Evolutionary conservation across 2,113 vertebrate genomes (phyloP).

Genomic region (Oceanites oceanicus): DNA sequence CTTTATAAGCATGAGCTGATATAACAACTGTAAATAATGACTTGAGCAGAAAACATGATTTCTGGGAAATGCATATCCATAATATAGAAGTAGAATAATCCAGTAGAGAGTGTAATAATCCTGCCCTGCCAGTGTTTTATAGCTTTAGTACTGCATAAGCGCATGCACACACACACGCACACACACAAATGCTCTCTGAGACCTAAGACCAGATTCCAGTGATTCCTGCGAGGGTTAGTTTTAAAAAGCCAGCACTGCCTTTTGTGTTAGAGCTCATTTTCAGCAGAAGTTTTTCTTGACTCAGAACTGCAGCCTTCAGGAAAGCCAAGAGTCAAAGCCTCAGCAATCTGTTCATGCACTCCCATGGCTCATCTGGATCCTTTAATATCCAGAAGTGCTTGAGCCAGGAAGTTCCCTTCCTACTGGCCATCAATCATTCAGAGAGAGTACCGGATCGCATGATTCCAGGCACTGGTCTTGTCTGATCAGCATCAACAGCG

Average conservation of each 20-base stretch:
- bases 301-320: not conserved
- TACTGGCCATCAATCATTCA: not conserved
- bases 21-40: not conserved
- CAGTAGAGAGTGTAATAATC: not conserved
- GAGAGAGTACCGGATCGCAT: fast-evolving
- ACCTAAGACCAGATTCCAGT: not conserved
- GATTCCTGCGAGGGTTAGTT: not conserved
- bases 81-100: not conserved
- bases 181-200: not conserved
- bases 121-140: not conserved
- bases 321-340: not conserved
- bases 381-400: not conserved
- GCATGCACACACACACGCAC: too few species aligned
- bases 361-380: not conserved
- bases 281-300: not conserved
- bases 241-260: not conserved
- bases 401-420: not conserved
- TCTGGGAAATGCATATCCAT: not conserved
- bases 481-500: not conserved
- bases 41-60: not conserved
- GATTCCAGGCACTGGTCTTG: not conserved
- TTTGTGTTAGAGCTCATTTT: not conserved
- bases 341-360: not conserved
- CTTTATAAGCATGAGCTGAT: not conserved
- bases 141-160: not conserved